Percentiles rank a stretch among this genome's conserved stretches.
phyloP scores from a whole-genome alignment of 2,113 vertebrate species.

The Pagrus major region DNA sequence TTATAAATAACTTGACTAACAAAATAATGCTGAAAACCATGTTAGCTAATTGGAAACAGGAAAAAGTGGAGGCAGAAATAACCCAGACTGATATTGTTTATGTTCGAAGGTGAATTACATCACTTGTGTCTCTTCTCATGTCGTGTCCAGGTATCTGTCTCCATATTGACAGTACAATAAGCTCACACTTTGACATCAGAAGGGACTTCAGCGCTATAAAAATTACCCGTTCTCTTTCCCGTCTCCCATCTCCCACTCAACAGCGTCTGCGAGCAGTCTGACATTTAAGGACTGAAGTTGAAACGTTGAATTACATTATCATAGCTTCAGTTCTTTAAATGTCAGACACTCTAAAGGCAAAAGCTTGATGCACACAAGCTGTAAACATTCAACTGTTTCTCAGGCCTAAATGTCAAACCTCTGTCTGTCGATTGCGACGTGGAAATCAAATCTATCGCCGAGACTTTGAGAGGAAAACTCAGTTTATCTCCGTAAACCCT shows the following conservation, averaged over 20 bases:
- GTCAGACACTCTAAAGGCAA: conserved; percentile 22
- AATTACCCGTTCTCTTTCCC: neutral
- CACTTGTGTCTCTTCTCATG: neutral
- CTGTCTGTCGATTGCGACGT: neutral
- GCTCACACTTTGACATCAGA: neutral
- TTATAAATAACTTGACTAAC: too few relatives aligned
- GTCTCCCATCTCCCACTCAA: neutral
- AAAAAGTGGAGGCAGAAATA: neutral
- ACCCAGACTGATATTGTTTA: neutral
- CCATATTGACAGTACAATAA: neutral
- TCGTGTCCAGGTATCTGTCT: neutral
- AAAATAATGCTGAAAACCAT: neutral
- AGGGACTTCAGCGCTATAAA: neutral
- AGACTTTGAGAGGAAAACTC: conserved; percentile 15
- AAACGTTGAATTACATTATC: neutral
- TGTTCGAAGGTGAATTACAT: neutral
- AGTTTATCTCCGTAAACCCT: conserved; percentile 8
- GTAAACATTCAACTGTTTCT: neutral
- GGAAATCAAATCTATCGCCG: conserved; percentile 27
- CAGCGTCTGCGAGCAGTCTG: conserved; percentile 11
- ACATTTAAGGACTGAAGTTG: conserved; percentile 37
- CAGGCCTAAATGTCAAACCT: conserved; percentile 55
- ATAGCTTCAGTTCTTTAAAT: conserved; percentile 28
- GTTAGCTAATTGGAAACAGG: neutral
- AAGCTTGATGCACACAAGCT: neutral